Evolutionary conservation across 2,797 vertebrate genomes (phyloP).

Genomic region (Sparus aurata): DNA sequence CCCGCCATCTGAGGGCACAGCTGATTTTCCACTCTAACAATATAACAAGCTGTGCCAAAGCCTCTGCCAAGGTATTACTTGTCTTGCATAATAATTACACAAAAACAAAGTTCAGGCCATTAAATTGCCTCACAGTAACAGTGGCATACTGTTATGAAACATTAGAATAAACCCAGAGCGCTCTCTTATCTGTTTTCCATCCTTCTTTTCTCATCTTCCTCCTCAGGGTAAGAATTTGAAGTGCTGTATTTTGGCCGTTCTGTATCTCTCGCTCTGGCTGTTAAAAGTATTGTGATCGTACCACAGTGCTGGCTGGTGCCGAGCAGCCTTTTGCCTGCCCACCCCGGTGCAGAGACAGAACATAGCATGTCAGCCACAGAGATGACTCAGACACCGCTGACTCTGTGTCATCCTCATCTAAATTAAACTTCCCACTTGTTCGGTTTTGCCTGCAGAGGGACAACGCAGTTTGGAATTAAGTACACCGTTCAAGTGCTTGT

Average conservation of each 20-base stretch:
- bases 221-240: constrained; percentile 9
- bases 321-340: constrained; percentile 40
- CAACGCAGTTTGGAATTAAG: constrained; percentile 22
- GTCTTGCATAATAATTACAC: not conserved
- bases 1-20: constrained; percentile 69
- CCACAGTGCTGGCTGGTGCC: constrained; percentile 36
- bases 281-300: constrained; percentile 51
- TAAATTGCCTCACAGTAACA: not conserved
- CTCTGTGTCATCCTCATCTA: constrained; percentile 64
- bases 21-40: constrained; percentile 78
- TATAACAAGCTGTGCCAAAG: constrained; percentile 51
- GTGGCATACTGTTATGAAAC: not conserved
- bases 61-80: constrained; percentile 25
- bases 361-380: constrained; percentile 46
- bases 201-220: constrained; percentile 16
- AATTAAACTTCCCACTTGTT: constrained; percentile 54
- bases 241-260: not conserved
- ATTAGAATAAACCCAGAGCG: not conserved
- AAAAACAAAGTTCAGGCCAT: constrained; percentile 12
- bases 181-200: constrained; percentile 1
- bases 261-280: constrained; percentile 19
- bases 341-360: constrained; percentile 34
- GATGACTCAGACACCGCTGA: constrained; percentile 70
- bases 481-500: constrained; percentile 10
- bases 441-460: constrained; percentile 29